These are phyloP conservation scores for Imbricaverruca yamaguchii DNA, from an alignment of 2,888 invertebrate genomes.

Conservation along the genomic window DNA sequence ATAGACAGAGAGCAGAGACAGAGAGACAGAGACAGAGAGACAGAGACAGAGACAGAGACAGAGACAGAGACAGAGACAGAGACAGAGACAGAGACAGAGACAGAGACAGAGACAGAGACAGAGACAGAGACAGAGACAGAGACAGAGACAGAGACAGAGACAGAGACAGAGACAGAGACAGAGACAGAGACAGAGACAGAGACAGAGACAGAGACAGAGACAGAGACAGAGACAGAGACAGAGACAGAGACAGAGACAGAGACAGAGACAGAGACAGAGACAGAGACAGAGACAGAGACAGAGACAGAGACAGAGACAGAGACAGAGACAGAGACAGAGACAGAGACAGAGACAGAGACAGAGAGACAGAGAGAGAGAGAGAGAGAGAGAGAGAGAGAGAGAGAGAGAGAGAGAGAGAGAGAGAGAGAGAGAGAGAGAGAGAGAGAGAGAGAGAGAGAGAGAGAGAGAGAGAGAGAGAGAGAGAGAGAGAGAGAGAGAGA, in stretches of 20 bases:
- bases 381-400: background rate
- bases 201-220: too few species aligned
- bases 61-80: background rate
- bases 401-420: background rate
- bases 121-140: too few species aligned
- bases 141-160: too few species aligned
- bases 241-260: background rate
- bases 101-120: too few species aligned
- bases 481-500: background rate
- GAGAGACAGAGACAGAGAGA: background rate
- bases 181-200: too few species aligned
- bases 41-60: too few species aligned
- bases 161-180: constrained; percentile 52
- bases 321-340: background rate
- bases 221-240: too few species aligned
- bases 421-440: too few species aligned
- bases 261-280: background rate
- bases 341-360: background rate
- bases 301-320: background rate
- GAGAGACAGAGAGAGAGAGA: background rate
- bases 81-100: background rate
- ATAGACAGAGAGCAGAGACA: too few species aligned
- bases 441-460: background rate
- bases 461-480: background rate
- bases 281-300: background rate